Conservation (phyloP, 1,140 invertebrate genomes). For the Colletes gigas region DNA sequence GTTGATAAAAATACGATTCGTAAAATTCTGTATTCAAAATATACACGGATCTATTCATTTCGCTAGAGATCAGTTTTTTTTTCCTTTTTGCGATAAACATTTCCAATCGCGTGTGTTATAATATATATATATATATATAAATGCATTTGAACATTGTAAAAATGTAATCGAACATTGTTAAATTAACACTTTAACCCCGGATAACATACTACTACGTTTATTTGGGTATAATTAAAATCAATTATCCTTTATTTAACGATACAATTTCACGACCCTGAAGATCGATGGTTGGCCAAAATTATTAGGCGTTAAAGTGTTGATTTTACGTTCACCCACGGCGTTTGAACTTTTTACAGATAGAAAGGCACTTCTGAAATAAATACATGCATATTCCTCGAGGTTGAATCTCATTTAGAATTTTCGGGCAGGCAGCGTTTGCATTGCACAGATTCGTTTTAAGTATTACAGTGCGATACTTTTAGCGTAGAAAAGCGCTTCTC, state of each 20-base stretch:
- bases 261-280: too few species aligned
- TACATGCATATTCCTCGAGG: background rate
- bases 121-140: background rate
- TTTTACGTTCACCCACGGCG: background rate
- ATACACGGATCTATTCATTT: constrained; percentile 10
- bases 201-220: too few species aligned
- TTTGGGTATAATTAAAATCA: too few species aligned
- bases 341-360: background rate
- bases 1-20: background rate
- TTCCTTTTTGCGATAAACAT: constrained; percentile 9
- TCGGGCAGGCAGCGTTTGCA: constrained; percentile 33
- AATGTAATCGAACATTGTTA: constrained; percentile 3
- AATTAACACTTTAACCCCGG: background rate
- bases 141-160: constrained; percentile 14
- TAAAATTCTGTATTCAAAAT: constrained; percentile 41
- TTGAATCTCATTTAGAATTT: background rate
- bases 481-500: background rate
- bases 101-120: background rate
- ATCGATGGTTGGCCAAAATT: too few species aligned
- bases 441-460: background rate
- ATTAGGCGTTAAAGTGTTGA: too few species aligned
- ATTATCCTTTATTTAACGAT: too few species aligned
- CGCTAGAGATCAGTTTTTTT: constrained; percentile 20
- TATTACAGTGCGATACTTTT: background rate
- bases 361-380: constrained; percentile 42